Evolutionary conservation across 2,888 invertebrate genomes (phyloP).

Genomic region (Mechanitis messenoides): DNA sequence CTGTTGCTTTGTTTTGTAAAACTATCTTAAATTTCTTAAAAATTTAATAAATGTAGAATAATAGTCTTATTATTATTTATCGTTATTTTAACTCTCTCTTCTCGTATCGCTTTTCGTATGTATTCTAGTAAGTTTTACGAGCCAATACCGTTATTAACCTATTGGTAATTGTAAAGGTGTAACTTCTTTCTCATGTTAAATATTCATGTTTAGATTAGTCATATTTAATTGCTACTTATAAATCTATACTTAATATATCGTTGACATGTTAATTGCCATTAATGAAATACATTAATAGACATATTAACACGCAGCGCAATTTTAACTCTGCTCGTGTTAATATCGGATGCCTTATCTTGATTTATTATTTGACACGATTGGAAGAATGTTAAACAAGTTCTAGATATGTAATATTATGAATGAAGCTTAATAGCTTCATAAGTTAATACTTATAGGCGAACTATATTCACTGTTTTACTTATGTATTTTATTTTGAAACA

Average conservation of each 20-base stretch:
- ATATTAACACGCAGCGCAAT: conserved; percentile 2
- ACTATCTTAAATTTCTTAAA: no score
- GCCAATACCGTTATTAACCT: conserved; percentile 43
- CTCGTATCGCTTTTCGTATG: not conserved
- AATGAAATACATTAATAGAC: conserved; percentile 56
- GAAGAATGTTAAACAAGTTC: no score
- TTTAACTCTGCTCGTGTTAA: not conserved
- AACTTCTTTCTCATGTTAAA: conserved; percentile 55
- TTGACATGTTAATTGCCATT: conserved; percentile 71
- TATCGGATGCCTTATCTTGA: conserved; percentile 2
- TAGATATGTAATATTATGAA: no score
- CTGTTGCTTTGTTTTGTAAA: no score
- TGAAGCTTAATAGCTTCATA: no score
- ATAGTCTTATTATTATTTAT: no score
- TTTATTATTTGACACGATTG: not conserved
- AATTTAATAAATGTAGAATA: no score
- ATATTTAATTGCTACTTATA: conserved; percentile 68
- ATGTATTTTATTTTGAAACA: not conserved
- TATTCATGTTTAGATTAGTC: conserved; percentile 67
- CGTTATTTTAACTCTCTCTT: no score
- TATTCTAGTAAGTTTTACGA: conserved; percentile 12
- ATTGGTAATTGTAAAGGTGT: conserved; percentile 54
- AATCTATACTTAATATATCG: conserved; percentile 54
- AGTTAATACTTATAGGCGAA: no score
- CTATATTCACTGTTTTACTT: no score